Evolutionary conservation across 2,113 vertebrate species (phyloP), one percentile per base, ranked within the genome.

Genomic region (Trogon melanurus): DNA sequence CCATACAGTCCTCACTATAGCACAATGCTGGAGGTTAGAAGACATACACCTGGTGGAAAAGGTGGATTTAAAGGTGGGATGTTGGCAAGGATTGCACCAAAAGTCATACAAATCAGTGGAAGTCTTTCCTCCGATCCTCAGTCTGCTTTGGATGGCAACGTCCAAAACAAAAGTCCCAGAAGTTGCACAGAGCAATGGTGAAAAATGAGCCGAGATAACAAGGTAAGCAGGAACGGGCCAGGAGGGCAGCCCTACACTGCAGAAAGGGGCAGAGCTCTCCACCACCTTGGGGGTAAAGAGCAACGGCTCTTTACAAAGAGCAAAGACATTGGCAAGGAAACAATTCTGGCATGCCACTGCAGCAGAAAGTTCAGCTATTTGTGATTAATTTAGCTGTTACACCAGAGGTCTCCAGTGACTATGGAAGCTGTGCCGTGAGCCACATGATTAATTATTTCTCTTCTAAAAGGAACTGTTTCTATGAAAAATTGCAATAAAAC

Each of bases 261-360:
- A 74, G 67, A 73, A 67, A 81, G n/a, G 51, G 45, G 21, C n/a
- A 60, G 38, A 70, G 23, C 10, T 92, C 57, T 75, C 25, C 16
- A n/a, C 21, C 36, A 62, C 38, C 53, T 17, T 27, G 30, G 3
- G 29, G 57, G 19, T 44, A 90, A 94, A 91, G 64, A 90, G 75
- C 75, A 50, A 51, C 53, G 74, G 56, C 45, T 81, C 92, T 18
- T 0, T 61, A 60, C 65, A 51, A 88, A 72, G 50, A 44, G 89
- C 50, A 93, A 92, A 92, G 67, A 44, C 36, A 78, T 16, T 94
- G 95, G 88, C 90, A 84, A 81, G 79, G 88, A 96, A 94, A 95
- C 8, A 22, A 71, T 84, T 79, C 88, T 86, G 93, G 80, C 86
- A 67, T 56, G 69, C 51, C 76, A 69, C 80, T 79, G 36, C 88